Evolutionary conservation across 2,113 vertebrate genomes (phyloP).

Genomic region (Pygoscelis adeliae): DNA sequence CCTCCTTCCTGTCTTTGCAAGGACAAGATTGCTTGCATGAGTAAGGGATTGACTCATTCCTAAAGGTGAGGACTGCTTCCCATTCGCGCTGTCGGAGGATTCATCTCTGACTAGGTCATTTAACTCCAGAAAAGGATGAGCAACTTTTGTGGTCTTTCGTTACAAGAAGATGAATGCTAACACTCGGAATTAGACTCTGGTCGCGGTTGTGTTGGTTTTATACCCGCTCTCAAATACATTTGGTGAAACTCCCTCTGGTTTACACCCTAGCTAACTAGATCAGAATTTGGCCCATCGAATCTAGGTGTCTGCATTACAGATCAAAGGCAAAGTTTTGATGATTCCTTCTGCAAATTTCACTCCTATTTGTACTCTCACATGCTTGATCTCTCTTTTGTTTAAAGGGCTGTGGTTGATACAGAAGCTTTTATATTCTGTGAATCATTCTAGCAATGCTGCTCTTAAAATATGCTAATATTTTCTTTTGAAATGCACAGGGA

Average conservation of each 20-base stretch:
- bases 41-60: background rate
- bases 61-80: background rate
- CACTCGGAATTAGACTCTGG: background rate
- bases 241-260: background rate
- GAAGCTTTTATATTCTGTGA: background rate
- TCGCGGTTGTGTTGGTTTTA: background rate
- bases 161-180: background rate
- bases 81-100: background rate
- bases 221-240: background rate
- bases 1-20: background rate
- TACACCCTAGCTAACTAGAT: background rate
- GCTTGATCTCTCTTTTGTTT: conserved; percentile 40
- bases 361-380: background rate
- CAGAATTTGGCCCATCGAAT: background rate
- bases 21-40: background rate
- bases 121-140: background rate
- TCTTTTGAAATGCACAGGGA: conserved; percentile 52
- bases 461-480: conserved; percentile 54
- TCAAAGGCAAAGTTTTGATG: conserved; percentile 1
- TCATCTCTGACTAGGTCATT: background rate
- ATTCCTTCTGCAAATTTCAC: background rate
- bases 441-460: background rate
- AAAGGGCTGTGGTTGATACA: background rate
- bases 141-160: background rate
- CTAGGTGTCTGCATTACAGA: background rate